A percentile compares a stretch with the other conserved stretches of the same genome.
phyloP scores from a whole-genome alignment of 2,797 vertebrate genomes.

The Yasuhikotakia modesta region DNA sequence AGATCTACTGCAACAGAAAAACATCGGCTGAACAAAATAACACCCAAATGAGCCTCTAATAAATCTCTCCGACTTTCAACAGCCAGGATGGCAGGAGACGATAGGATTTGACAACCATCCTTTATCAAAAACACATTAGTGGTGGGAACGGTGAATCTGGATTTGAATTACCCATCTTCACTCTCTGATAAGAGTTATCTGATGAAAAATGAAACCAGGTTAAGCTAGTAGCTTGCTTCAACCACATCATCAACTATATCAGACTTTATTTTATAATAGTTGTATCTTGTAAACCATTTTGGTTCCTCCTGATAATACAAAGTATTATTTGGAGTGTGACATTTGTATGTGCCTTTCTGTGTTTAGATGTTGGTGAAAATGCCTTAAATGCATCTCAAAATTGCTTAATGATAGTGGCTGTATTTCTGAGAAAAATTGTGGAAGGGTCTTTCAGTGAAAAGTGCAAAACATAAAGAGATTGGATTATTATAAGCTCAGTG shows the following conservation, averaged over 20 bases:
- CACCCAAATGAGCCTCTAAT: constrained; percentile 25
- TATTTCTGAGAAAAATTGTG: constrained; percentile 1
- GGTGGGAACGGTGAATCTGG: constrained; percentile 34
- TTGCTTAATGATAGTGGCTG: not conserved
- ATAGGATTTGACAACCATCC: constrained; percentile 26
- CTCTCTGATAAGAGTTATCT: constrained; percentile 12
- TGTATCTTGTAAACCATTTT: not conserved
- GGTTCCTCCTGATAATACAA: not conserved
- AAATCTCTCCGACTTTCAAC: constrained; percentile 35
- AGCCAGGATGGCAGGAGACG: constrained; percentile 22
- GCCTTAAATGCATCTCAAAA: not conserved
- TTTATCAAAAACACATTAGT: constrained; percentile 55
- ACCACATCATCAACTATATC: constrained; percentile 1
- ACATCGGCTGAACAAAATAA: constrained; percentile 18
- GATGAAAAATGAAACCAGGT: constrained; percentile 6
- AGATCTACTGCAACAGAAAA: constrained; percentile 5
- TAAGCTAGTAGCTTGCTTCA: constrained; percentile 8
- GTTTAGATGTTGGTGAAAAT: not conserved
- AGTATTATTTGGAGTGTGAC: not conserved
- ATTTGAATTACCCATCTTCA: constrained; percentile 38
- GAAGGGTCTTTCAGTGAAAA: not conserved
- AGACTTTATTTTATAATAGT: not conserved
- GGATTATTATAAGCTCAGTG: constrained; percentile 20
- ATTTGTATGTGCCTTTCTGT: not conserved
- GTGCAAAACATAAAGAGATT: constrained; percentile 8